Evolutionary conservation across 1,140 invertebrate species (phyloP).

Genomic region (Heliconius hermathena): DNA sequence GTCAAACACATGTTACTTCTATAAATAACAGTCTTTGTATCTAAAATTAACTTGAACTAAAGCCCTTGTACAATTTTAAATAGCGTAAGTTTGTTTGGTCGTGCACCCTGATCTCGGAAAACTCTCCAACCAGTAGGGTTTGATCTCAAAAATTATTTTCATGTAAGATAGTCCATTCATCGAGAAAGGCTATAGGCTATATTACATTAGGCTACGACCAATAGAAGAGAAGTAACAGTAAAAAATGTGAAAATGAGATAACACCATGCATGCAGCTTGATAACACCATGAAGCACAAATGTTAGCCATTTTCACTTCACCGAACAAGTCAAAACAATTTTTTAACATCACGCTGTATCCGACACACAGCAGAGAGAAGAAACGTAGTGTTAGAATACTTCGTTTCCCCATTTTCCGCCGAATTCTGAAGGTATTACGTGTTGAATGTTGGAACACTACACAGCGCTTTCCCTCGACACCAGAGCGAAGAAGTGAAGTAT

Average conservation of each 20-base stretch:
- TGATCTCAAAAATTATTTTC: too few species aligned
- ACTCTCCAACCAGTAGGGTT: background rate
- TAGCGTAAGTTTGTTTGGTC: background rate
- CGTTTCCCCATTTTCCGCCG: background rate
- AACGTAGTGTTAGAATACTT: background rate
- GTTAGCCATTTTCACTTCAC: too few species aligned
- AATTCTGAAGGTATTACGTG: background rate
- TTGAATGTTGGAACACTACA: background rate
- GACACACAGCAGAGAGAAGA: background rate
- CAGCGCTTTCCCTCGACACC: background rate
- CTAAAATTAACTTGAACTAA: constrained; percentile 5
- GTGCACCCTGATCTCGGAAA: too few species aligned
- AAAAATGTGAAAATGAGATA: too few species aligned
- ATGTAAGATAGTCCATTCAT: too few species aligned
- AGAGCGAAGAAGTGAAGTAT: background rate
- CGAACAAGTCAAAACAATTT: background rate
- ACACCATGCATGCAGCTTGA: too few species aligned
- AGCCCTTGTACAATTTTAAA: background rate
- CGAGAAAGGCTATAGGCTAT: too few species aligned
- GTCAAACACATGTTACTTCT: constrained; percentile 11
- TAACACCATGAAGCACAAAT: too few species aligned
- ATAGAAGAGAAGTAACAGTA: background rate
- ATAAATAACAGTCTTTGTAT: constrained; percentile 13
- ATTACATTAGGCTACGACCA: too few species aligned
- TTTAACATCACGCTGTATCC: background rate